Conservation (phyloP, 2,888 invertebrate species). For the Salticus scenicus region DNA sequence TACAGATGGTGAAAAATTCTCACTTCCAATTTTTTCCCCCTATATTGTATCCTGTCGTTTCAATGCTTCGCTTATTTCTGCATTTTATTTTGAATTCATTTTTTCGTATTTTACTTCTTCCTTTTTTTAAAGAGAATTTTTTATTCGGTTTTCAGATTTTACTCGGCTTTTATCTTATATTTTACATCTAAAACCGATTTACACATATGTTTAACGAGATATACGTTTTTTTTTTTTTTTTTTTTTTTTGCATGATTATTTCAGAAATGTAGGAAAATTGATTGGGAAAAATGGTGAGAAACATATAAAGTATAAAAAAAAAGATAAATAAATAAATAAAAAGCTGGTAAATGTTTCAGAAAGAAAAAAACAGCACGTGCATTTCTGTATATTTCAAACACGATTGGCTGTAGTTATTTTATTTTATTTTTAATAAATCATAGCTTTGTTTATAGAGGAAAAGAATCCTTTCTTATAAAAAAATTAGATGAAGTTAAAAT, state of each 20-base stretch:
- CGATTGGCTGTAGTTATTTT: too few relatives aligned
- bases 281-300: not conserved
- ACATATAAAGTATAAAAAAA: not conserved
- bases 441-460: too few relatives aligned
- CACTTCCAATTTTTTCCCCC: constrained; percentile 42
- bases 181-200: constrained; percentile 67
- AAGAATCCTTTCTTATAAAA: too few relatives aligned
- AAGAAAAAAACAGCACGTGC: too few relatives aligned
- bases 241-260: constrained; percentile 49
- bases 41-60: constrained; percentile 40
- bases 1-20: constrained; percentile 67
- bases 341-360: too few relatives aligned
- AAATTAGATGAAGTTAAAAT: too few relatives aligned
- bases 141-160: constrained; percentile 47
- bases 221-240: constrained; percentile 18
- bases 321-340: not conserved
- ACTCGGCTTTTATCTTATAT: constrained; percentile 57
- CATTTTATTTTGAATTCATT: constrained; percentile 38
- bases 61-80: constrained; percentile 28
- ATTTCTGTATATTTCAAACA: too few relatives aligned
- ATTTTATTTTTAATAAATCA: too few relatives aligned
- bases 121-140: constrained; percentile 35
- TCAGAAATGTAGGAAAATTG: constrained; percentile 38
- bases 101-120: constrained; percentile 31
- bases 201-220: constrained; percentile 45